These are phyloP conservation scores for Cricetomys ansorgei DNA, from an alignment of 2,113 vertebrate species.

Conservation along the genomic window DNA sequence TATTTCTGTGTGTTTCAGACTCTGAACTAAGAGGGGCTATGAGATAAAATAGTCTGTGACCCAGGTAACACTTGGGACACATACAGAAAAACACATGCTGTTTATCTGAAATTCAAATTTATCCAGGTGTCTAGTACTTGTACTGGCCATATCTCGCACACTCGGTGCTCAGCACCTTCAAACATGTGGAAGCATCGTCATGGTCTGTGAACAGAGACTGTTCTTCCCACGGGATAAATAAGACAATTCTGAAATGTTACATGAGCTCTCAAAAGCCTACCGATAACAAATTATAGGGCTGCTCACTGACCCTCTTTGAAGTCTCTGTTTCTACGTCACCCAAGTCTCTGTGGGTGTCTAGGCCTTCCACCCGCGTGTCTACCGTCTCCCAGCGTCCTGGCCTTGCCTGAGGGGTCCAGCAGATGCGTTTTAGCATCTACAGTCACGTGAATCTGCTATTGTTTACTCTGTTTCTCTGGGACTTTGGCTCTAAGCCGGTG, in stretches of 20 bases:
- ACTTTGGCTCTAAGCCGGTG: neutral
- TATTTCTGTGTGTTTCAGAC: neutral
- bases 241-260: neutral
- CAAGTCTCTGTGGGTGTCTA: neutral
- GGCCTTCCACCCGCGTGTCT: neutral
- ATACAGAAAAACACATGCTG: neutral
- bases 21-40: neutral
- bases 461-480: neutral
- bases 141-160: neutral
- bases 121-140: neutral
- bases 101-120: conserved; percentile 43
- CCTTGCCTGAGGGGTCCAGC: neutral
- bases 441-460: neutral
- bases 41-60: neutral
- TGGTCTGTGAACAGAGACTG: neutral
- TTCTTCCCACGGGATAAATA: neutral
- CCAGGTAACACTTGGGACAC: neutral
- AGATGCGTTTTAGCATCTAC: neutral
- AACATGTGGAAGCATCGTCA: neutral
- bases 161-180: neutral
- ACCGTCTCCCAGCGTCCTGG: neutral
- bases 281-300: no score
- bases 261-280: neutral
- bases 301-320: neutral
- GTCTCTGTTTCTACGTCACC: neutral